phyloP scores from a whole-genome alignment of 2,113 vertebrate genomes.

The Sapayoa aenigma region DNA sequence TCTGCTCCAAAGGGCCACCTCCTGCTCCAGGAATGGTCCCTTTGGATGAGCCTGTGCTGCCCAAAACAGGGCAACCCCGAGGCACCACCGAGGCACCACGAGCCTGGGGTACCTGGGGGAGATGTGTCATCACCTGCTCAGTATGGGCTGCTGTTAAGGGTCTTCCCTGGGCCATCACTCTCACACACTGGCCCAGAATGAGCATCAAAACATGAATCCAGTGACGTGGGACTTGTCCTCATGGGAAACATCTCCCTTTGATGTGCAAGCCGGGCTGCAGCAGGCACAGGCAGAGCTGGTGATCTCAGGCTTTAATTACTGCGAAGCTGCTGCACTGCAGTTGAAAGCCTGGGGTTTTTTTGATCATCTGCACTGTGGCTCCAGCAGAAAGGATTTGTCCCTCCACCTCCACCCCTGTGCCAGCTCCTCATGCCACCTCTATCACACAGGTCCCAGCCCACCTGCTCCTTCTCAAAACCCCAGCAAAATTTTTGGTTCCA shows the following conservation, averaged over 20 bases:
- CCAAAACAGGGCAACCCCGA: background rate
- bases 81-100: rapidly evolving
- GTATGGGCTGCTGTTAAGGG: background rate
- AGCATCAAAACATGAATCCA: background rate
- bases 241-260: background rate
- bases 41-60: background rate
- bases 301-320: background rate
- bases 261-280: background rate
- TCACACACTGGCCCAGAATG: rapidly evolving
- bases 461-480: background rate
- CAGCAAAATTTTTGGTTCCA: background rate
- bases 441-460: background rate
- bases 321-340: background rate
- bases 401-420: background rate
- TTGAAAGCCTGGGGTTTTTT: background rate
- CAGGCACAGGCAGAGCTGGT: background rate
- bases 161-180: background rate
- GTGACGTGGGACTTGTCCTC: background rate
- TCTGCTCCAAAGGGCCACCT: background rate
- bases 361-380: background rate
- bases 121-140: background rate
- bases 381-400: background rate
- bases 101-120: rapidly evolving
- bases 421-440: background rate
- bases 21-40: background rate